Conservation (phyloP, 2,888 invertebrate species). For the Agrotis clavis region DNA sequence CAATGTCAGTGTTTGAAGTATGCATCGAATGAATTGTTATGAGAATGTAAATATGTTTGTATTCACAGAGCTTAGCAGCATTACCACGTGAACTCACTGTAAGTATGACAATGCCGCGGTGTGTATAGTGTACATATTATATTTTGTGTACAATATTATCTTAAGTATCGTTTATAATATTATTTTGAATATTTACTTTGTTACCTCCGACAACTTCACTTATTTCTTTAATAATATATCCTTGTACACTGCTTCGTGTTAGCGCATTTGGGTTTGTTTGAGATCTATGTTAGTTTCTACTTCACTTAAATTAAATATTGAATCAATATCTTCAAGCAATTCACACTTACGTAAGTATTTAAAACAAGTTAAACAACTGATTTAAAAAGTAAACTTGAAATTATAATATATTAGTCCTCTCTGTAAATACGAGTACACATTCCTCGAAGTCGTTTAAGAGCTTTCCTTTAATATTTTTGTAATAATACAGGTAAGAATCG, state of each 20-base stretch:
- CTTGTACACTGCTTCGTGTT: constrained; percentile 43
- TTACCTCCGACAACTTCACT: constrained; percentile 9
- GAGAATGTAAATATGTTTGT: constrained; percentile 90
- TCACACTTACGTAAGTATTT: constrained; percentile 52
- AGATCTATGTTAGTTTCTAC: constrained; percentile 27
- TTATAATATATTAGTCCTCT: background rate
- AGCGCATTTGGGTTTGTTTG: constrained; percentile 15
- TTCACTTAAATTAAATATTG: constrained; percentile 27
- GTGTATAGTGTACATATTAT: constrained; percentile 50
- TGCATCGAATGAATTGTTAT: constrained; percentile 68
- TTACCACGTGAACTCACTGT: constrained; percentile 95
- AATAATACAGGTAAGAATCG: constrained; percentile 95
- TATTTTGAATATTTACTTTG: constrained; percentile 14
- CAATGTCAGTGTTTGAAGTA: constrained; percentile 63
- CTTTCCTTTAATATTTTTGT: constrained; percentile 6
- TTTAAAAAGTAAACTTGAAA: constrained; percentile 18
- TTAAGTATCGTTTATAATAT: constrained; percentile 7
- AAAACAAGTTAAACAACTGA: constrained; percentile 14
- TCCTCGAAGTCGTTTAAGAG: background rate
- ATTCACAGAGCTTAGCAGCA: constrained; percentile 95
- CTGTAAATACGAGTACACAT: constrained; percentile 31
- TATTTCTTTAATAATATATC: constrained; percentile 12
- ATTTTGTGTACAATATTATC: constrained; percentile 5
- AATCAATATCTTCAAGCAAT: constrained; percentile 12
- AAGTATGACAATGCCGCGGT: constrained; percentile 88